These are phyloP conservation scores for Sminthopsis crassicaudata DNA, from an alignment of 2,113 vertebrate species.

Conservation along the genomic window DNA sequence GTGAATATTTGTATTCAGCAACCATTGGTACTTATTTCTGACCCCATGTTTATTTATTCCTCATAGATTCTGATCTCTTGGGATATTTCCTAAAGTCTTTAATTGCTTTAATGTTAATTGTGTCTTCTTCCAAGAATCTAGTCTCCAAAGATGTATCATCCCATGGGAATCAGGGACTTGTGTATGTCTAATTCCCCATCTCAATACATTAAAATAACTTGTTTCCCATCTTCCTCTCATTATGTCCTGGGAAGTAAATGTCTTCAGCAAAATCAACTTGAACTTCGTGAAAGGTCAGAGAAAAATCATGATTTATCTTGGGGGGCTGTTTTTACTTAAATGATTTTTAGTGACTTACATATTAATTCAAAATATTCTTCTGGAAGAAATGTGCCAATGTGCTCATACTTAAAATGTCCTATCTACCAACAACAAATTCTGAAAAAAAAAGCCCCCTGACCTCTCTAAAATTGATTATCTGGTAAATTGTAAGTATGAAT, in stretches of 20 bases:
- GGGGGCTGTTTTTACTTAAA: background rate
- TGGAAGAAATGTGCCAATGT: background rate
- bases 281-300: background rate
- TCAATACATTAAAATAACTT: conserved; percentile 1
- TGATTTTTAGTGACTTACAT: background rate
- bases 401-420: background rate
- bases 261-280: background rate
- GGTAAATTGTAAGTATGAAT: background rate
- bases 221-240: background rate
- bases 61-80: background rate
- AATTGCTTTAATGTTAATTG: conserved; percentile 11
- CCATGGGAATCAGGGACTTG: conserved; percentile 25
- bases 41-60: background rate
- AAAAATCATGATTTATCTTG: background rate
- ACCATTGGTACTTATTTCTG: background rate
- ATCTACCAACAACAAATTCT: background rate
- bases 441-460: background rate
- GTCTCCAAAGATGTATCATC: conserved; percentile 27
- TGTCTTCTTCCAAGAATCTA: background rate
- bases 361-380: background rate
- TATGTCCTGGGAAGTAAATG: background rate
- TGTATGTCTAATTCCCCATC: conserved; percentile 33
- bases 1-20: background rate
- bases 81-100: background rate
- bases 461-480: background rate